A percentile compares a stretch with the other conserved stretches of the same genome.
Evolutionary conservation across 1,140 invertebrate genomes (phyloP).

Genomic region (Druon quercuslanigerum): DNA sequence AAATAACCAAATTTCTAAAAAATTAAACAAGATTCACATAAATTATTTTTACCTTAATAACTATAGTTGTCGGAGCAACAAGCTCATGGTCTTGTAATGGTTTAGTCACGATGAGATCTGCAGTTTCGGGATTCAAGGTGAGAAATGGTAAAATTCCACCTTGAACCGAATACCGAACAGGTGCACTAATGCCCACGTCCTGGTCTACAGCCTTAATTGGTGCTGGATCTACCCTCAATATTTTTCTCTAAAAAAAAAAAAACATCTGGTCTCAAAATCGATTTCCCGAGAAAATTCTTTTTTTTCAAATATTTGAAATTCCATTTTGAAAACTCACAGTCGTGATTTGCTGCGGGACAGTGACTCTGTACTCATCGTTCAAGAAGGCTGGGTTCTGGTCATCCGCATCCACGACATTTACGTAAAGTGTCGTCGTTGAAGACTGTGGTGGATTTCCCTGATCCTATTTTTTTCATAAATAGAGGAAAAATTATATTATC

Average conservation of each 20-base stretch:
- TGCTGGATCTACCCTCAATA: slow-evolving; percentile 77
- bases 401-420: slow-evolving; percentile 92
- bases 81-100: slow-evolving; percentile 80
- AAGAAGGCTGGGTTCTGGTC: slow-evolving; percentile 93
- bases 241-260: slow-evolving; percentile 76
- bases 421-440: slow-evolving; percentile 84
- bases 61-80: slow-evolving; percentile 83
- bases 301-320: slow-evolving; percentile 15
- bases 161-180: slow-evolving; percentile 81
- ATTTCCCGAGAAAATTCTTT: slow-evolving; percentile 17
- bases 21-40: neutral
- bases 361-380: slow-evolving; percentile 85
- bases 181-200: slow-evolving; percentile 86
- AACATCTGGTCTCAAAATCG: neutral
- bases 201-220: slow-evolving; percentile 86
- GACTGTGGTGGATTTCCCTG: slow-evolving; percentile 87
- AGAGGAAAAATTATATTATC: neutral
- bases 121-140: slow-evolving; percentile 78
- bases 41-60: slow-evolving; percentile 78
- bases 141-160: slow-evolving; percentile 73
- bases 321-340: slow-evolving; percentile 30
- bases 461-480: slow-evolving; percentile 76
- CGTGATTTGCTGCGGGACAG: slow-evolving; percentile 79
- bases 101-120: slow-evolving; percentile 78
- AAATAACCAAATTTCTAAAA: neutral